A percentile compares a stretch with the other conserved stretches of the same genome.
These are phyloP conservation scores for Neogale vison DNA, from an alignment of 2,113 vertebrate species.

Conservation along the genomic window DNA sequence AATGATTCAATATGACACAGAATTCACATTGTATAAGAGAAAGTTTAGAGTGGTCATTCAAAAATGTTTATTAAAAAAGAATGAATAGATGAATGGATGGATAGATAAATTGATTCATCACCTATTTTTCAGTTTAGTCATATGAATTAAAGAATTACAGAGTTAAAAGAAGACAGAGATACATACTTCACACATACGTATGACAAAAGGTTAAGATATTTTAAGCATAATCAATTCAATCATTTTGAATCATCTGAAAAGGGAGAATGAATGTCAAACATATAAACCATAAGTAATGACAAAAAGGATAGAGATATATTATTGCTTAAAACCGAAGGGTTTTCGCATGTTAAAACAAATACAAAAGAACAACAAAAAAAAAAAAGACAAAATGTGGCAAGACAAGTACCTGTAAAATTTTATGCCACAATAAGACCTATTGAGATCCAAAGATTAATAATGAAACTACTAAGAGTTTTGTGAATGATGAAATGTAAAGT, in stretches of 20 bases:
- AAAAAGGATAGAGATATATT: not conserved
- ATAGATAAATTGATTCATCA: not conserved
- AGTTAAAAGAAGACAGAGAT: not conserved
- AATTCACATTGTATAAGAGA: not conserved
- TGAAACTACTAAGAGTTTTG: not conserved
- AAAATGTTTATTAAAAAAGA: not conserved
- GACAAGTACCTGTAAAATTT: not conserved
- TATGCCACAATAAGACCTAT: not conserved
- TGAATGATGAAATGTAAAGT: not conserved
- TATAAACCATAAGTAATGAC: not conserved
- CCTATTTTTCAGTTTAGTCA: not conserved
- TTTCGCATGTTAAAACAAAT: not conserved
- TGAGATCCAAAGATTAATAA: not conserved
- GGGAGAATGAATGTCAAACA: not conserved
- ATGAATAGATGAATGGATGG: not conserved
- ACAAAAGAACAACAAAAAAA: not conserved
- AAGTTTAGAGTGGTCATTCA: not conserved
- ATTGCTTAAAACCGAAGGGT: not conserved
- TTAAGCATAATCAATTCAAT: not conserved
- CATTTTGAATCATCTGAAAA: not conserved
- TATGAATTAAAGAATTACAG: not conserved
- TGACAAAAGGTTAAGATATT: not conserved
- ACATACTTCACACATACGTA: not conserved
- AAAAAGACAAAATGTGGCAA: not conserved
- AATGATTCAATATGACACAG: not conserved